Evolutionary conservation across 2,888 invertebrate species (phyloP).

Genomic region (Drosophila nr. perissopoda): DNA sequence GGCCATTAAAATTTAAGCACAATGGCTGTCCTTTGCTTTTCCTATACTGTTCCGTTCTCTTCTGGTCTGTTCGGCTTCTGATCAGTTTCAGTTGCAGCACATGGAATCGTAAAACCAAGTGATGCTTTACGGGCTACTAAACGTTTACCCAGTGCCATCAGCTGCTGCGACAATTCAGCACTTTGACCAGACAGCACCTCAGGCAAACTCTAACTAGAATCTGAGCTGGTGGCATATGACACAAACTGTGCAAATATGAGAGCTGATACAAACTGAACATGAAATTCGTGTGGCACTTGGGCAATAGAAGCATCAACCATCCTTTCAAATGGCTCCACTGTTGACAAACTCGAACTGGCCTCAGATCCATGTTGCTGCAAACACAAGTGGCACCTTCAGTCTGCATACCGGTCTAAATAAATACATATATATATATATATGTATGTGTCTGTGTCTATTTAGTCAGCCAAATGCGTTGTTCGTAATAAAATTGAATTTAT

Average conservation of each 20-base stretch:
- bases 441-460: conserved; percentile 38
- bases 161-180: conserved; percentile 41
- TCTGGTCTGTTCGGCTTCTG: conserved; percentile 3
- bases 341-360: conserved; percentile 19
- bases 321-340: conserved; percentile 18
- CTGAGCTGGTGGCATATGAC: conserved; percentile 33
- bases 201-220: background rate
- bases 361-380: conserved; percentile 26
- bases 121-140: conserved; percentile 59
- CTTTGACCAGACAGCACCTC: conserved; percentile 36
- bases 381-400: conserved; percentile 19
- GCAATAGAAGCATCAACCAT: conserved; percentile 5
- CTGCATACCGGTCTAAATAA: background rate
- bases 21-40: conserved; percentile 31
- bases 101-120: conserved; percentile 50
- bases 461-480: conserved; percentile 43
- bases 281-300: conserved; percentile 54
- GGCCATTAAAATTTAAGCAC: conserved; percentile 78
- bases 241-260: conserved; percentile 64
- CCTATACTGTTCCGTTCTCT: background rate
- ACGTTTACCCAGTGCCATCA: conserved; percentile 56
- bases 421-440: background rate
- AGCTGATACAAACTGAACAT: conserved; percentile 57
- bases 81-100: conserved; percentile 16
- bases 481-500: conserved; percentile 75